Evolutionary conservation across 2,797 vertebrate genomes (phyloP).

Genomic region (Enteromius trimaculatus): DNA sequence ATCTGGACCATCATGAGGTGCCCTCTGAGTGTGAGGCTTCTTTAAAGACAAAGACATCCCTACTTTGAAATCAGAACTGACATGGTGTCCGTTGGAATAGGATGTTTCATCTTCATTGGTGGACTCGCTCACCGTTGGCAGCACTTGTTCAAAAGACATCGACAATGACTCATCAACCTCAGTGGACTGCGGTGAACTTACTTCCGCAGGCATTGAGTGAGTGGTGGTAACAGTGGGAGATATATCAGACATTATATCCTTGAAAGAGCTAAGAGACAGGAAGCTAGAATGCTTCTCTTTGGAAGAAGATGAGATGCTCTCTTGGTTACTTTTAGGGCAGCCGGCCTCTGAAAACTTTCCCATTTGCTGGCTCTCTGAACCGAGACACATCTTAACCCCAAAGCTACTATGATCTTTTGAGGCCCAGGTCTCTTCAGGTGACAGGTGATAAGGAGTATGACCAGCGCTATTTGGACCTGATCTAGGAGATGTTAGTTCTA

Average conservation of each 20-base stretch:
- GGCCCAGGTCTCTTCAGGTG: conserved; percentile 77
- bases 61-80: conserved; percentile 70
- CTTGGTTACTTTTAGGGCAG: conserved; percentile 67
- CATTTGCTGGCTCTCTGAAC: conserved; percentile 65
- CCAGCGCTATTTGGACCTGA: conserved; percentile 81
- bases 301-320: conserved; percentile 71
- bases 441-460: conserved; percentile 85
- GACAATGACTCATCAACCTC: conserved; percentile 96
- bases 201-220: conserved; percentile 91
- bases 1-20: conserved; percentile 69
- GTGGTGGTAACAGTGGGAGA: conserved; percentile 86
- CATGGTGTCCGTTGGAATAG: conserved; percentile 72
- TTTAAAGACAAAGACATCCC: conserved; percentile 83
- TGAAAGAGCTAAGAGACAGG: conserved; percentile 86
- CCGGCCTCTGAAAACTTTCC: conserved; percentile 67
- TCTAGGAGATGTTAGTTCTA: conserved; percentile 79
- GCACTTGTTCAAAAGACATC: conserved; percentile 92
- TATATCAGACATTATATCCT: conserved; percentile 82
- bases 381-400: conserved; percentile 70
- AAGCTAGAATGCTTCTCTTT: conserved; percentile 84
- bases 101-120: conserved; percentile 79
- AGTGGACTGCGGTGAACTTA: conserved; percentile 95
- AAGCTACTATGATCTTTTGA: conserved; percentile 73
- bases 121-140: conserved; percentile 82
- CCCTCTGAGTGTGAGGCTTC: conserved; percentile 74